Evolutionary conservation across 2,888 invertebrate species (phyloP), one percentile per base, ranked within the genome.

Genomic region (Scaptodrosophila latifasciaeformis): DNA sequence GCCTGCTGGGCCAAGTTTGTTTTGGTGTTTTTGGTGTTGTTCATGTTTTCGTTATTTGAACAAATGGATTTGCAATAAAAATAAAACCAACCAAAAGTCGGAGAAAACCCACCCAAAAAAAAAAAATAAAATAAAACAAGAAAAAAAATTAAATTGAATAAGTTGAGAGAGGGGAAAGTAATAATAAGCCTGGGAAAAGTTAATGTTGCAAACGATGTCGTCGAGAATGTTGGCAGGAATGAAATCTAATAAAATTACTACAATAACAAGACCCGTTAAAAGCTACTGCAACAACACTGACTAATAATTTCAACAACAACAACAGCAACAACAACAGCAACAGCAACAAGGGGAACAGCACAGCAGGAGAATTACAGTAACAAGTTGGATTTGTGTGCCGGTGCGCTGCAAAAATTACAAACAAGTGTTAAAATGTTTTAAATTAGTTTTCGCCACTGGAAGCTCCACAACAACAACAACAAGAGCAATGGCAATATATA

Each of bases 391-490:
- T 34, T 37, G 13, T 13, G 9, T 18, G 37, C 18, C 37, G 17
- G 37, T 31, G 17, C 17, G 45, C 17, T 21, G 21, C 30, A 42
- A 50, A 48, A 42, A 58, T 63, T 59, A 35, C 54, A 60, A 70
- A 70, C 77, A 77, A 71, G 78, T 75, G 75, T 71, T 75, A 69
- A 79, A 77, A 79, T 79, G 70, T 79, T 79, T 77, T 55, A 72
- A 79, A 76, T 77, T 79, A 77, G 77, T 79, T 77, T 79, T 78
- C 42, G 57, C 62, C 46, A 55, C 49, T 42, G 62, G 37, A 40
- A 55, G n/a, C 30, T 4, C 13, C 9, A 13, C 44, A 17, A 30
- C 50, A 42, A 49, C 49, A 64, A 29, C 31, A 49, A 40, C 37
- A 49, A 47, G 21, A 52, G 39, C 47, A 24, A 15, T 45, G 48